Evolutionary conservation across 2,797 vertebrate species (phyloP).

Genomic region (Calcarius lapponicus): DNA sequence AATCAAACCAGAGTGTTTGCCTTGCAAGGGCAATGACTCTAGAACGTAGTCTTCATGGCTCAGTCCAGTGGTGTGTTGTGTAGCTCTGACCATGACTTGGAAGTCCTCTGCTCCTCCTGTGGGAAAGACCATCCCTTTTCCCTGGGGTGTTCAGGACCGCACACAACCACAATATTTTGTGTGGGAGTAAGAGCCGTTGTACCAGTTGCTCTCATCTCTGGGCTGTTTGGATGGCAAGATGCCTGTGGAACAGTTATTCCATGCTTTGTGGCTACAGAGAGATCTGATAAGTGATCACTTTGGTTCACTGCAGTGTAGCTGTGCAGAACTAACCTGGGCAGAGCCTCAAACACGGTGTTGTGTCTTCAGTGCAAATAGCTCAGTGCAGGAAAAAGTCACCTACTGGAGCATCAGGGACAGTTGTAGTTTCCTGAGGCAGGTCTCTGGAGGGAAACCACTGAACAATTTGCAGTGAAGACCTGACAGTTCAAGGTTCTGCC

Average conservation of each 20-base stretch:
- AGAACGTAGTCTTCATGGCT: not conserved
- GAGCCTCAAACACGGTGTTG: accelerated
- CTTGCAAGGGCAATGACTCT: not conserved
- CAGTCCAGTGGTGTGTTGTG: too few species aligned
- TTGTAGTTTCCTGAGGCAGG: not conserved
- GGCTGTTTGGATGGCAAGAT: not conserved
- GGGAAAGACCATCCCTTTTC: not conserved
- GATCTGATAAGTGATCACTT: not conserved
- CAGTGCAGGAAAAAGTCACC: not conserved
- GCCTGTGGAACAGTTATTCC: not conserved
- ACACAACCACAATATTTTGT: accelerated
- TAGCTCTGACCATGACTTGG: not conserved
- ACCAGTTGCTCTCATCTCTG: not conserved
- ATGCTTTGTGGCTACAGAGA: not conserved
- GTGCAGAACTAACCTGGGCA: not conserved
- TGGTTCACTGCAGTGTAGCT: not conserved
- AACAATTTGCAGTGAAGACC: not conserved
- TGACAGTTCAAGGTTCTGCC: not conserved
- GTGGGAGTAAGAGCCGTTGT: not conserved
- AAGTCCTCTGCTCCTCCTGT: not conserved
- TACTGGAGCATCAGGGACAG: not conserved
- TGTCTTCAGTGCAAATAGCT: not conserved
- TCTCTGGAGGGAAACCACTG: not conserved
- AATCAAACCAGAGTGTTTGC: not conserved
- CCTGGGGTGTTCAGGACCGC: not conserved